Base-by-base conservation (phyloP, 2,888 invertebrate genomes). In the Tillus elongatus region DNA sequence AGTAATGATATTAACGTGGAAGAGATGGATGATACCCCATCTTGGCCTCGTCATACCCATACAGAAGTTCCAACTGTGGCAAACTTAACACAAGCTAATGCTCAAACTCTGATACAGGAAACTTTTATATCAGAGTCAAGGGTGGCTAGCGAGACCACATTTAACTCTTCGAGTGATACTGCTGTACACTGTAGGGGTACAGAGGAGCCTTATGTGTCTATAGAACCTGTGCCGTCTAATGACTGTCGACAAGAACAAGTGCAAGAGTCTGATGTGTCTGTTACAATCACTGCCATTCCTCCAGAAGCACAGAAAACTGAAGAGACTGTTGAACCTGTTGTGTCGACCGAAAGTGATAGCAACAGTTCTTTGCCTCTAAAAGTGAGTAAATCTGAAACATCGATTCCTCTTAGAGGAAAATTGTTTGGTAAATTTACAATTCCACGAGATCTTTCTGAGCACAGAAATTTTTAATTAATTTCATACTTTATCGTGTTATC, bases 1-100 rank as follows among this genome's bases (percentile, higher is more conserved):
- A 68, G 65, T 15, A 58, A 67, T 43, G 73, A 73, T 48, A 72
- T 73, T 6, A 73, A 73, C 52, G 70, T 73, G 4, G 73, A 72
- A 41, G 73, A 73, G 50, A 73, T 73, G 71, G 72, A 73, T 47
- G 71, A 70, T 44, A 64, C 69, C 33, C 61, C 67, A 6, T 53
- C 61, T 6, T 55, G 55, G 54, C 46, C 53, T 11, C 41, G 46
- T 39, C 39, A 41, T 30, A 40, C 41, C 15, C 29, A 37, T 15
- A 30, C 40, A 28, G 9, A 33, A 6, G 30, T 26, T 31, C 13
- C 36, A 9, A n/a, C n/a, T n/a, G n/a, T n/a, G n/a, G n/a, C n/a
- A n/a, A n/a, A n/a, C n/a, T n/a, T n/a, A n/a, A n/a, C n/a, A n/a
- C n/a, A n/a, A n/a, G n/a, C n/a, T n/a, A n/a, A n/a, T n/a, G n/a